Evolutionary conservation across 2,797 vertebrate genomes (phyloP).

Genomic region (Protonibea diacanthus): DNA sequence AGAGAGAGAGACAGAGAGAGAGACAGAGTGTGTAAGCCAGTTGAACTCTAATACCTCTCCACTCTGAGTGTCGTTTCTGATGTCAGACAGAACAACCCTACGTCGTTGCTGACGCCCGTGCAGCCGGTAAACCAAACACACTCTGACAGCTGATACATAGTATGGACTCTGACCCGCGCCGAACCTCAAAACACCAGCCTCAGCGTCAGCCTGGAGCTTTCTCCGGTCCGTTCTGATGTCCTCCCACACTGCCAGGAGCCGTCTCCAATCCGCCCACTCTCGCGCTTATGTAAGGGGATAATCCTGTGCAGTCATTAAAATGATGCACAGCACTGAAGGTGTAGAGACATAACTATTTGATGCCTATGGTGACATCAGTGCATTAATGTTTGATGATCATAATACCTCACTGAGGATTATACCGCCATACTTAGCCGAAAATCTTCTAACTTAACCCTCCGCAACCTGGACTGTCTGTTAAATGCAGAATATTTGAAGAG

Average conservation of each 20-base stretch:
- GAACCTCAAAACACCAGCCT: constrained; percentile 51
- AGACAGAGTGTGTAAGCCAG: constrained; percentile 9
- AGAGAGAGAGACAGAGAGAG: not conserved
- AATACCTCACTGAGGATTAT: constrained; percentile 22
- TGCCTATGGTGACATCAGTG: constrained; percentile 34
- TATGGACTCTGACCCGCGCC: constrained; percentile 56
- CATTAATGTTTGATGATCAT: constrained; percentile 51
- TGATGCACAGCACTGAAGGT: constrained; percentile 52
- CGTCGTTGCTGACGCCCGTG: constrained; percentile 61
- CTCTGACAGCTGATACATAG: constrained; percentile 61
- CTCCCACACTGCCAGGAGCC: constrained; percentile 59
- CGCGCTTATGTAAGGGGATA: constrained; percentile 65
- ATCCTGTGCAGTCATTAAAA: constrained; percentile 60
- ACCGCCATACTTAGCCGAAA: not conserved
- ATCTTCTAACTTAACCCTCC: not conserved
- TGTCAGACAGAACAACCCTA: constrained; percentile 64
- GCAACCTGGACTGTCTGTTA: constrained; percentile 19
- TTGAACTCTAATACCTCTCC: constrained; percentile 60
- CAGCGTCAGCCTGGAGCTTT: constrained; percentile 43
- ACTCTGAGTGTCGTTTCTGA: constrained; percentile 36
- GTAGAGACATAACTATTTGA: constrained; percentile 31
- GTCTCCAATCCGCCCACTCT: constrained; percentile 61
- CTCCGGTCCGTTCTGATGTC: constrained; percentile 47
- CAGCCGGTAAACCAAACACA: constrained; percentile 71
- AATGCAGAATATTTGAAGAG: constrained; percentile 51